A percentile compares a stretch with the other conserved stretches of the same genome.
phyloP scores from a whole-genome alignment of 30 jellyfish, hydroid and myxozoan genomes.

The Sanderia malayensis region DNA sequence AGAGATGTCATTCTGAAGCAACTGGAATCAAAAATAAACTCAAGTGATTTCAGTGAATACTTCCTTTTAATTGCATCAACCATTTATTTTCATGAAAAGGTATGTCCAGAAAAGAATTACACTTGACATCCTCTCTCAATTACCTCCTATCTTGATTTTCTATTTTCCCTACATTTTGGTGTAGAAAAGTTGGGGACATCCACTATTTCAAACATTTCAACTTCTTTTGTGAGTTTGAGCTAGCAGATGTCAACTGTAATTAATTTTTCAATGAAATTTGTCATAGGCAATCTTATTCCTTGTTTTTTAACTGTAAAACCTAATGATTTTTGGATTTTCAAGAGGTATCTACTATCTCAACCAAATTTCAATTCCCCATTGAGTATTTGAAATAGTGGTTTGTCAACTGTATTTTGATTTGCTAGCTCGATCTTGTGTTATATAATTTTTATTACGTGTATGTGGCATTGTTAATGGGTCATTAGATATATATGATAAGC shows the following conservation, averaged over 20 bases:
- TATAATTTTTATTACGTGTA: too few relatives aligned
- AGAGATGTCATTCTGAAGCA: conserved; percentile 74
- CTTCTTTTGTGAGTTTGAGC: background rate
- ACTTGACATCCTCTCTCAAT: background rate
- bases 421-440: too few relatives aligned
- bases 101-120: too few relatives aligned
- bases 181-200: conserved; percentile 31
- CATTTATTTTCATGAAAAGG: conserved; percentile 92
- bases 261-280: background rate
- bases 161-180: conserved; percentile 49
- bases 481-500: too few relatives aligned
- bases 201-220: background rate
- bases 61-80: conserved; percentile 86
- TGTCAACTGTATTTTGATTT: too few relatives aligned
- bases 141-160: background rate
- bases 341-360: too few relatives aligned
- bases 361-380: too few relatives aligned
- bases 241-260: background rate
- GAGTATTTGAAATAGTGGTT: too few relatives aligned
- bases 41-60: conserved; percentile 96
- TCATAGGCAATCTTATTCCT: too few relatives aligned
- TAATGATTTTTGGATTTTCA: too few relatives aligned
- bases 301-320: too few relatives aligned
- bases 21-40: conserved; percentile 78
- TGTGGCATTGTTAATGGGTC: too few relatives aligned